A percentile compares a stretch with the other conserved stretches of the same genome.
These are phyloP conservation scores for Motacilla alba DNA, from an alignment of 2,113 vertebrate genomes.

Conservation along the genomic window DNA sequence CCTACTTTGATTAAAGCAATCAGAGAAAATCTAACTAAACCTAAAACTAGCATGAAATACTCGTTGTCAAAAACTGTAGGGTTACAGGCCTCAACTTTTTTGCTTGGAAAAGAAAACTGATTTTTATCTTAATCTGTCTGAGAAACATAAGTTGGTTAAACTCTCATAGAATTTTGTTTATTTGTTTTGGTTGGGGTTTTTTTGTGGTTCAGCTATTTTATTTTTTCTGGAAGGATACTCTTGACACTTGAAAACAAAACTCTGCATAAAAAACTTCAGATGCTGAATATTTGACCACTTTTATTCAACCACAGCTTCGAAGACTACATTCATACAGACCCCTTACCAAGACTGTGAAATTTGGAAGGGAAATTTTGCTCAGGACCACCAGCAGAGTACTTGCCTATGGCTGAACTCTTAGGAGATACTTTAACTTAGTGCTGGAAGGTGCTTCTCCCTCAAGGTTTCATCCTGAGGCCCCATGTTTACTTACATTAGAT, in stretches of 20 bases:
- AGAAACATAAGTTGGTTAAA: not conserved
- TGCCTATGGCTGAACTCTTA: not conserved
- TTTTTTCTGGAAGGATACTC: not conserved
- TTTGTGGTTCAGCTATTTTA: not conserved
- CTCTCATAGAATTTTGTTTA: not conserved
- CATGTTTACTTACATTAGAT: not conserved
- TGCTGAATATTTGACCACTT: not conserved
- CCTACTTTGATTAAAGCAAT: not conserved
- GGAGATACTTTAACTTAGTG: not conserved
- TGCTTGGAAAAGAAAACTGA: not conserved
- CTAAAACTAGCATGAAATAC: not conserved
- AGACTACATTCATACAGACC: not conserved
- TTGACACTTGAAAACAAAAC: not conserved
- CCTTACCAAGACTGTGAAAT: not conserved
- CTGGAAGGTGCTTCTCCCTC: not conserved
- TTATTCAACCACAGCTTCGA: not conserved
- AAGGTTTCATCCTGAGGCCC: not conserved
- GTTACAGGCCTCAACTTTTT: not conserved
- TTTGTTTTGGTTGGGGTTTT: not conserved
- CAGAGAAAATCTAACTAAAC: not conserved
- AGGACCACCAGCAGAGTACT: not conserved
- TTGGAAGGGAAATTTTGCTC: not conserved
- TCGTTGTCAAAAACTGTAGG: not conserved
- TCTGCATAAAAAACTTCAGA: not conserved
- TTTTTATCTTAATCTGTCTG: not conserved